Percentiles rank a stretch among this genome's conserved stretches.
Evolutionary conservation across 2,888 invertebrate species (phyloP).

Genomic region (Sclerodermus sp.): DNA sequence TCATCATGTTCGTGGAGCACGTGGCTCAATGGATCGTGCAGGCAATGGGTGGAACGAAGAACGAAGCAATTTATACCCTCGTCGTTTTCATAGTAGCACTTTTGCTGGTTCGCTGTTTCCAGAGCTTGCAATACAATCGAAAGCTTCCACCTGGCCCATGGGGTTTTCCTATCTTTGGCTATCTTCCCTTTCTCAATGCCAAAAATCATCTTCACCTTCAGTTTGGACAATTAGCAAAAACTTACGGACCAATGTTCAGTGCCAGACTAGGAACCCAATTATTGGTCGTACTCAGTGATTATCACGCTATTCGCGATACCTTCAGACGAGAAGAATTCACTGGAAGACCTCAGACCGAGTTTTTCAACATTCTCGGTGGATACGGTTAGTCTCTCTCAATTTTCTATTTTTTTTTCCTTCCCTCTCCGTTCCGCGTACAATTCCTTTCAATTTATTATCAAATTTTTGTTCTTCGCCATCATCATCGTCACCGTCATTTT

Average conservation of each 20-base stretch:
- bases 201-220: constrained; percentile 74
- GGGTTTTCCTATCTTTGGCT: constrained; percentile 84
- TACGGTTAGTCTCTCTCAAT: constrained; percentile 71
- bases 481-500: constrained; percentile 37
- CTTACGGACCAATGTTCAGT: constrained; percentile 81
- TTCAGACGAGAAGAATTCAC: constrained; percentile 86
- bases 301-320: constrained; percentile 81
- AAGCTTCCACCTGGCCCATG: constrained; percentile 84
- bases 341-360: constrained; percentile 82
- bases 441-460: too few relatives aligned
- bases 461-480: constrained; percentile 5
- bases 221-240: constrained; percentile 74
- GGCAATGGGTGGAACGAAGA: constrained; percentile 31
- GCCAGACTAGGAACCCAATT: constrained; percentile 80
- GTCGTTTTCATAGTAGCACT: constrained; percentile 60
- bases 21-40: constrained; percentile 40
- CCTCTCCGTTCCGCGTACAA: too few relatives aligned
- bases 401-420: background rate
- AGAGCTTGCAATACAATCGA: constrained; percentile 49
- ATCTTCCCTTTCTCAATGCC: constrained; percentile 70
- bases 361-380: constrained; percentile 83
- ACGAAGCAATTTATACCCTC: constrained; percentile 48
- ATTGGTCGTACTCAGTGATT: constrained; percentile 84
- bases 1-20: constrained; percentile 47
- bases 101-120: constrained; percentile 51